These are phyloP conservation scores for Eurystomus gularis DNA, from an alignment of 2,113 vertebrate species.

Conservation along the genomic window DNA sequence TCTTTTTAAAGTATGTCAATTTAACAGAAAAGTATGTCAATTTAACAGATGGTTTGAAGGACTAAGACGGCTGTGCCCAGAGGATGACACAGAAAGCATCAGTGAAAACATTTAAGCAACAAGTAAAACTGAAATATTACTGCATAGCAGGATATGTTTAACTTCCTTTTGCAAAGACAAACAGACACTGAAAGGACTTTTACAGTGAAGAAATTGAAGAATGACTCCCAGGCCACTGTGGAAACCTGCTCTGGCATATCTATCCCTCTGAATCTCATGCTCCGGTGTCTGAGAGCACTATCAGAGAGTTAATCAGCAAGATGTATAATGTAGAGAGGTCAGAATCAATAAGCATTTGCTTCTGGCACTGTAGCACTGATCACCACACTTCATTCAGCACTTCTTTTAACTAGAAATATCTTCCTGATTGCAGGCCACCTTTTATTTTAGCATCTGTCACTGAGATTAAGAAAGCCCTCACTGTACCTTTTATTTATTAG, in stretches of 20 bases:
- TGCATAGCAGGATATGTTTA: background rate
- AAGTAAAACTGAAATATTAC: constrained; percentile 1
- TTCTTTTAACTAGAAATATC: constrained; percentile 4
- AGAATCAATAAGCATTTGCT: constrained; percentile 32
- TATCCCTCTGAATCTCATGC: background rate
- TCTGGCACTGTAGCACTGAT: background rate
- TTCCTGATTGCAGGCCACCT: background rate
- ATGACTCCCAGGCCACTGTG: background rate
- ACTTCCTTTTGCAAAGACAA: background rate
- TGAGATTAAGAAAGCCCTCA: background rate
- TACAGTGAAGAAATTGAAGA: background rate
- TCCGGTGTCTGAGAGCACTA: background rate
- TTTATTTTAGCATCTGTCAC: constrained; percentile 12
- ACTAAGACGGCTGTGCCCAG: background rate
- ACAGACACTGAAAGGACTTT: background rate
- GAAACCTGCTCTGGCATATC: constrained; percentile 5
- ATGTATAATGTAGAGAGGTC: background rate
- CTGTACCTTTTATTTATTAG: background rate
- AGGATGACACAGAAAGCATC: background rate
- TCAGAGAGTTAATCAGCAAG: background rate
- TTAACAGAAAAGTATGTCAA: background rate
- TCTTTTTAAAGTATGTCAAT: background rate
- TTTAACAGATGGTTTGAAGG: constrained; percentile 1
- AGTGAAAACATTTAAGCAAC: background rate
- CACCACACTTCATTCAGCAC: background rate